These are phyloP conservation scores for Micromesistius poutassou DNA, from an alignment of 2,797 vertebrate species.

Conservation along the genomic window DNA sequence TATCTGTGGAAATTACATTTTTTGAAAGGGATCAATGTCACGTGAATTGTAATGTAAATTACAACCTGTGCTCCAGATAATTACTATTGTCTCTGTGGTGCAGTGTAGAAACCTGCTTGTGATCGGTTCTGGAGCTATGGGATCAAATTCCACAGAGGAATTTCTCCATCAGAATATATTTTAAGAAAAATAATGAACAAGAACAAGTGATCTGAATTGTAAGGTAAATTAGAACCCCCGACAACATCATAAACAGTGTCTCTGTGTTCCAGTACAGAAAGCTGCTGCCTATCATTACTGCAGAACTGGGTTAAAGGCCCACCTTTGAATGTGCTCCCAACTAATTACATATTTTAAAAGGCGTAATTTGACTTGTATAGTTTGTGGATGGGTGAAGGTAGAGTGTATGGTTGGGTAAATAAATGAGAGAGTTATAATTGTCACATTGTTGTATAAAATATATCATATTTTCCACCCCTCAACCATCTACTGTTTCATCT, in stretches of 20 bases:
- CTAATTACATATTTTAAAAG: not conserved
- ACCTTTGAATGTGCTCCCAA: too few species aligned
- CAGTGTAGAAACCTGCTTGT: not conserved
- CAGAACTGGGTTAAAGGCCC: not conserved
- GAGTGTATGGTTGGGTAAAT: too few species aligned
- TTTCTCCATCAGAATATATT: not conserved
- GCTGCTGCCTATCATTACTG: not conserved
- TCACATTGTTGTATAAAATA: too few species aligned
- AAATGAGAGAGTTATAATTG: too few species aligned
- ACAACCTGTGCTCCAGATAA: too few species aligned
- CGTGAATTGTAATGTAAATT: too few species aligned
- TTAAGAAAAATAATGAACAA: not conserved
- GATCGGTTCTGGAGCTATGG: not conserved
- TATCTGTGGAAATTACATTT: too few species aligned
- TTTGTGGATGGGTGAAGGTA: too few species aligned
- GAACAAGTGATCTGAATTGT: not conserved
- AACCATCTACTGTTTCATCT: too few species aligned
- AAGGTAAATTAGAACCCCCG: not conserved
- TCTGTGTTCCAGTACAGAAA: not conserved
- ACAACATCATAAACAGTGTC: not conserved
- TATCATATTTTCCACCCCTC: too few species aligned
- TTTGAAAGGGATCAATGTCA: too few species aligned
- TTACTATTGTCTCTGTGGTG: too few species aligned
- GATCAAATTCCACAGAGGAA: not conserved
- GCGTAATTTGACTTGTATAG: not conserved